Conservation (phyloP, 2,888 invertebrate species). For the Mamestra brassicae region DNA sequence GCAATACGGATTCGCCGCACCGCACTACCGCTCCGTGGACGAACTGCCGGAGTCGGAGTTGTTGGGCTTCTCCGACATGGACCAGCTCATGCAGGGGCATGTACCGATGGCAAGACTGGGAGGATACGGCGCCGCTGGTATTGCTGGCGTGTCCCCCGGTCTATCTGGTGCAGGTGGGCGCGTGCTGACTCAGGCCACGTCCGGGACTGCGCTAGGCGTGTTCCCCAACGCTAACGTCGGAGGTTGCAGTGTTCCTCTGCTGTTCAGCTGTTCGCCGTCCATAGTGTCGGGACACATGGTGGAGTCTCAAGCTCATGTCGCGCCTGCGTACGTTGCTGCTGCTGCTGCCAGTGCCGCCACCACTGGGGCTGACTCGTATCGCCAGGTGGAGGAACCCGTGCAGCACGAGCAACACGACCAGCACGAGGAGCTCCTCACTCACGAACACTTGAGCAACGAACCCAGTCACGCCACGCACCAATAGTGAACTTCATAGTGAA, state of each 20-base stretch:
- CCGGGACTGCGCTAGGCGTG: constrained; percentile 77
- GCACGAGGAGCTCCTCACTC: constrained; percentile 60
- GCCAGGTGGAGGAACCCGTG: constrained; percentile 71
- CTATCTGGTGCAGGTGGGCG: constrained; percentile 52
- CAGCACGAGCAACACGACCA: constrained; percentile 68
- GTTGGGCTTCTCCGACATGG: constrained; percentile 80
- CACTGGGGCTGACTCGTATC: constrained; percentile 66
- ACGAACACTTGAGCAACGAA: constrained; percentile 69
- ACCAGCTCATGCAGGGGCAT: constrained; percentile 73
- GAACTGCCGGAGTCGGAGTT: constrained; percentile 74
- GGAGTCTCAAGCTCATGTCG: constrained; percentile 63
- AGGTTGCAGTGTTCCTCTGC: constrained; percentile 81
- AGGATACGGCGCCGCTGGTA: constrained; percentile 62
- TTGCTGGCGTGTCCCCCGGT: constrained; percentile 42
- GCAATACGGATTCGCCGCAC: constrained; percentile 69
- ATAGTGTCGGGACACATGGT: constrained; percentile 80
- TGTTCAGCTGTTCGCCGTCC: constrained; percentile 85
- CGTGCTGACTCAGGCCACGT: constrained; percentile 58
- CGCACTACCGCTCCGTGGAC: constrained; percentile 75
- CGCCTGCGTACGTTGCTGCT: constrained; percentile 28
- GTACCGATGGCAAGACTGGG: constrained; percentile 76
- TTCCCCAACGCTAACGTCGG: constrained; percentile 82
- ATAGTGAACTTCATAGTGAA: constrained; percentile 45
- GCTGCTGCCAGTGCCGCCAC: constrained; percentile 19
- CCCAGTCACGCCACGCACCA: constrained; percentile 62